Evolutionary conservation across 1,140 invertebrate genomes (phyloP), one percentile per base, ranked within the genome.

Genomic region (Penaeus vannamei): DNA sequence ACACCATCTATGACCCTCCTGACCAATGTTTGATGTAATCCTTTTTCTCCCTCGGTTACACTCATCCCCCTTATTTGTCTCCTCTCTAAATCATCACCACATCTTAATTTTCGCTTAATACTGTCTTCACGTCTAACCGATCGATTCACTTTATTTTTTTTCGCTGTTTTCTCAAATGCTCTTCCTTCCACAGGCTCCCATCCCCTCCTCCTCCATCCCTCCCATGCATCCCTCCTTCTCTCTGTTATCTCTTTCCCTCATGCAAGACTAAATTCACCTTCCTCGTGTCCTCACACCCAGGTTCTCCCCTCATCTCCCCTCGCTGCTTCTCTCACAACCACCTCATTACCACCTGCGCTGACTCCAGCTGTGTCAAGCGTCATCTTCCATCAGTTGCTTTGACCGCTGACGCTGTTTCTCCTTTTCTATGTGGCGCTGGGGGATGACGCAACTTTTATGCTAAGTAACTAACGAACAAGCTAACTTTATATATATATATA

Each of bases 401-500:
- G 84, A 72, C 72, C 61, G 36, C 84, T 36, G 62, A 46, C 84
- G n/a, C 0, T n/a, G 12, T 69, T n/a, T 23, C 64, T 46, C 36
- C 42, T 26, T 69, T 85, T 85, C 4, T 42, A 42, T 42, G 8
- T 42, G 36, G 8, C 36, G 8, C 36, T 1, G 36, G 36, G 36
- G 36, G 36, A 42, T 42, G 4, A 42, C 8, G 4, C 36, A 7
- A 42, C 36, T 2, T 42, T 42, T 42, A 42, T 42, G 3, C 36
- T 4, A 42, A 42, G 4, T 42, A 42, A 42, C 4, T 42, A 7
- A 42, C 36, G 4, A 4, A 42, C 36, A 7, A 4, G 8, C 36
- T 42, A 42, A 42, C 36, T 23, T 23, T 72, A 72, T 72, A 72
- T 72, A 72, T 72, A 72, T n/a, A 72, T 72, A 72, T 72, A 72